Base-by-base conservation (phyloP, 2,888 invertebrate species). In the Drosophila phalerata region DNA sequence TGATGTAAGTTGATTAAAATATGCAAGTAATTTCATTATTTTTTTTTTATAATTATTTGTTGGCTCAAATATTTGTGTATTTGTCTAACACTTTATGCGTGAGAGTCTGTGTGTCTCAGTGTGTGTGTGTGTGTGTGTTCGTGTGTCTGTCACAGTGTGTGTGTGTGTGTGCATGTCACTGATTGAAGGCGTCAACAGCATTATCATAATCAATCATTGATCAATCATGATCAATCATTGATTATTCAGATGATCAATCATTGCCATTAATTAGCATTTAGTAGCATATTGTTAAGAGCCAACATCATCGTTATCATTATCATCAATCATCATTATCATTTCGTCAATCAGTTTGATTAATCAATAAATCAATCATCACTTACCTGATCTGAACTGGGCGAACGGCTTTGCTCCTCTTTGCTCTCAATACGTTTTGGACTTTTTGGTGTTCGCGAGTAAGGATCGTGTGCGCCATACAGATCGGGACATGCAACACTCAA, bases 321-420 rank as follows among this genome's bases (percentile, higher is more conserved):
- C 38, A 53, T 52, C 34, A 22, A 47, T 57, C 11, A 56, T 70
- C n/a, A 47, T 52, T 22, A 57, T 71, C 37, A 40, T 49, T 55
- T 32, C 22, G 40, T 64, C 40, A 65, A 60, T 65, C 55, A 28
- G 3, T 8, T 28, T 28, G 28, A 28, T 28, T 8, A 56, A 34
- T 66, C 69, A 61, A 68, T 63, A 32, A 57, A 73, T 77, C 78
- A 77, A 77, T 62, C 58, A 49, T 43, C 77, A 85, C 86, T 94
- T 94, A 97, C 97, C 97, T 97, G 97, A 93, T 97, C 97, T 92
- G 96, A 96, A 92, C 96, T 96, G 88, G 97, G 97, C 93, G 97
- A 96, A 90, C 97, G 94, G 82, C 96, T 96, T 86, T 96, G 95
- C 83, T 95, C 93, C 88, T 93, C 90, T 90, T 93, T 92, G 73